Evolutionary conservation across 2,113 vertebrate species (phyloP), one percentile per base, ranked within the genome.

Genomic region (Macroglossus sobrinus): DNA sequence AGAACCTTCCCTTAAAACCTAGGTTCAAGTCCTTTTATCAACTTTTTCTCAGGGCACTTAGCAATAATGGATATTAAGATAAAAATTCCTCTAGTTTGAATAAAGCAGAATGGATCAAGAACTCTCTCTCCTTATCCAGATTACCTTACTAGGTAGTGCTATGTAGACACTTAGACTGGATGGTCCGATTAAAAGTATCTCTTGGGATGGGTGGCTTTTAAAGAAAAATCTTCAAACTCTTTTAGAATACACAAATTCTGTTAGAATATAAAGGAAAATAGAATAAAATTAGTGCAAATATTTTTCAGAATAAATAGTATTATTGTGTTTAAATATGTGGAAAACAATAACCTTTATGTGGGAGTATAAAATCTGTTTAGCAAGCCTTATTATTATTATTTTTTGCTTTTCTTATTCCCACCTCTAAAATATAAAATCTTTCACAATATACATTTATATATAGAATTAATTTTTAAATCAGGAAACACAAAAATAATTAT

Each of bases 401-500:
- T 85, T 14, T 55, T 71, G 3, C 16, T 95, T 91, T 95, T 69
- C 74, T 91, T 76, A 86, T 74, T 57, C 4, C 21, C 45, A 55
- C 15, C 12, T 76, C 80, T 63, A 92, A 79, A 45, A 76, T 69
- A 24, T n/a, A 90, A 91, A 68, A 53, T 55, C 7, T 87, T 96
- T 97, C 43, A 80, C 15, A 61, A 78, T n/a, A 66, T 80, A 28
- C 43, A 66, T 18, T 69, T 79, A 66, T 28, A 63, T 2, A 53
- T 10, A 40, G 8, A 81, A 81, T 75, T 69, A 80, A 47, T 79
- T 75, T 61, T 50, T 72, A 45, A 22, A 30, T 12, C 91, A 82
- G n/a, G 21, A 61, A 81, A 75, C 53, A 89, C 61, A 93, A 61
- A 86, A 82, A 85, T 86, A 59, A 86, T 89, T 28, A 86, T 79